These are phyloP conservation scores for Scylla paramamosain DNA, from an alignment of 1,140 invertebrate species.

Conservation along the genomic window DNA sequence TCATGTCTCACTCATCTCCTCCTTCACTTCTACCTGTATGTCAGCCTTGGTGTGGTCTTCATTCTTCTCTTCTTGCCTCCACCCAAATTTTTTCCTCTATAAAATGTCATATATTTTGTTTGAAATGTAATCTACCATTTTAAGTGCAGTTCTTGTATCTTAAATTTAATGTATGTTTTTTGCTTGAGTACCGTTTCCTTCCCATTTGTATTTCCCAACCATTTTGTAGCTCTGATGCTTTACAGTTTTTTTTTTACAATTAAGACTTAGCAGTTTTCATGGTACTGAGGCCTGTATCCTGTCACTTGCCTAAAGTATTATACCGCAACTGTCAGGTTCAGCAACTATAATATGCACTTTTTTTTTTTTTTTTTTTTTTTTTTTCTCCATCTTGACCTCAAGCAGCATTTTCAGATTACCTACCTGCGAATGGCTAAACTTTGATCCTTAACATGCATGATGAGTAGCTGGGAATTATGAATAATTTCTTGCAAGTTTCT, in stretches of 20 bases:
- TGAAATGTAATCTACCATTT: neutral
- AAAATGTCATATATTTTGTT: slow-evolving; percentile 16
- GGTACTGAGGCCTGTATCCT: neutral
- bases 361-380: neutral
- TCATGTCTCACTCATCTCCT: slow-evolving; percentile 37
- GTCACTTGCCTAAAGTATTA: neutral
- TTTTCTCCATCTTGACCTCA: neutral
- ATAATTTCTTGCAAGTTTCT: neutral
- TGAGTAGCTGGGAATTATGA: neutral
- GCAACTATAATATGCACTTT: neutral
- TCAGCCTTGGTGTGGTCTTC: slow-evolving; percentile 51
- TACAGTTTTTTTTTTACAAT: neutral
- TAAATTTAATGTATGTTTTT: neutral
- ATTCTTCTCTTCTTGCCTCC: slow-evolving; percentile 37
- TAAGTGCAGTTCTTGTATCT: neutral
- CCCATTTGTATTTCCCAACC: neutral
- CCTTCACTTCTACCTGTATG: slow-evolving; percentile 39
- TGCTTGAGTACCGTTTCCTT: neutral
- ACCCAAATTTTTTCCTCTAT: slow-evolving; percentile 9
- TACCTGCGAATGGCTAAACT: neutral
- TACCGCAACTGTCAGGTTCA: neutral
- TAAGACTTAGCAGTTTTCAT: too few species aligned
- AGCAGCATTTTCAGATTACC: neutral
- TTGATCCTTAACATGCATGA: neutral
- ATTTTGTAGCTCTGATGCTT: neutral